Evolutionary conservation across 2,888 invertebrate species (phyloP).

Genomic region (Hydriomena furcata): DNA sequence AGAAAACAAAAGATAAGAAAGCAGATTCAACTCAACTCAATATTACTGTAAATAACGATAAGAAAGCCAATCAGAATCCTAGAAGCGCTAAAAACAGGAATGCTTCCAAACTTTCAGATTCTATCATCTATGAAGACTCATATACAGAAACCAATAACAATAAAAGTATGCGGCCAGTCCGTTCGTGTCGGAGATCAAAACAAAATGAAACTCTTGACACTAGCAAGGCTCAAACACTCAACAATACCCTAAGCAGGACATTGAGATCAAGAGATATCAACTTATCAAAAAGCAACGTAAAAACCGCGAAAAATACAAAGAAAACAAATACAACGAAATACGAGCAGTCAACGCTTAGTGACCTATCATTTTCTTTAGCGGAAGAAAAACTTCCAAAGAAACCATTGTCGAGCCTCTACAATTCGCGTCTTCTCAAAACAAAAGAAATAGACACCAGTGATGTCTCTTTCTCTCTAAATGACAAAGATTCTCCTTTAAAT

Average conservation of each 20-base stretch:
- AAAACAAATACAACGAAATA: constrained; percentile 4
- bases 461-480: constrained; percentile 37
- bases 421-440: not conserved
- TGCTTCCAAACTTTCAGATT: constrained; percentile 12
- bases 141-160: constrained; percentile 27
- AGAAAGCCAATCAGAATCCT: constrained; percentile 8
- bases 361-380: constrained; percentile 17
- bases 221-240: constrained; percentile 30
- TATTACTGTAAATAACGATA: constrained; percentile 1
- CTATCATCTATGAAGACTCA: constrained; percentile 11
- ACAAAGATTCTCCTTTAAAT: constrained; percentile 22
- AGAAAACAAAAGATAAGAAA: constrained; percentile 3
- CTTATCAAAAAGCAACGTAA: not conserved
- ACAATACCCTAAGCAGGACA: constrained; percentile 15
- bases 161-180: constrained; percentile 34
- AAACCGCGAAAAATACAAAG: not conserved
- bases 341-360: constrained; percentile 8
- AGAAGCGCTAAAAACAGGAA: constrained; percentile 8
- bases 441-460: constrained; percentile 33
- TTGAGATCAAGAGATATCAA: constrained; percentile 21
- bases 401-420: not conserved
- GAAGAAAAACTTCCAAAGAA: constrained; percentile 11
- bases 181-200: constrained; percentile 37
- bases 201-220: constrained; percentile 20
- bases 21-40: not conserved